Evolutionary conservation across 1,140 invertebrate genomes (phyloP).

Genomic region (Telenomus remus): DNA sequence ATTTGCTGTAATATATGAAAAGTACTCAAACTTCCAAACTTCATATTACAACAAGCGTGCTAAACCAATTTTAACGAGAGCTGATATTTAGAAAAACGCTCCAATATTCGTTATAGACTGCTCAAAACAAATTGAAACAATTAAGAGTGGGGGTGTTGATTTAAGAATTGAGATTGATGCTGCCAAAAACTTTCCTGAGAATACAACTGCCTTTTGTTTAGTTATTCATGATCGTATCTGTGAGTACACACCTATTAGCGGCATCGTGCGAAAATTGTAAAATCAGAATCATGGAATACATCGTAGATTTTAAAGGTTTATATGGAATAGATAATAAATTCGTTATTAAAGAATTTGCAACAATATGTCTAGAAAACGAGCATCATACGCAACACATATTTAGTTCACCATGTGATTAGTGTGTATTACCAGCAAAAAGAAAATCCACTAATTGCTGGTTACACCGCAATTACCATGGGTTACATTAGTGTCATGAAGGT

Average conservation of each 20-base stretch:
- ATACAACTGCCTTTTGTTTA: slow-evolving; percentile 1
- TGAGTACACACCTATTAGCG: slow-evolving; percentile 1
- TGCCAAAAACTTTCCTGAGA: background rate
- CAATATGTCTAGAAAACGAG: background rate
- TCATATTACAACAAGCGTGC: slow-evolving; percentile 58
- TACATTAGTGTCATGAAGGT: background rate
- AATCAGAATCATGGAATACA: background rate
- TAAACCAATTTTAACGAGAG: background rate
- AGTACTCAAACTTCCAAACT: slow-evolving; percentile 59
- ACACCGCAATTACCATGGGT: background rate
- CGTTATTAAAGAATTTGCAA: slow-evolving; percentile 4
- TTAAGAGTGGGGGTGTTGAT: background rate
- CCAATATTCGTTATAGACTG: slow-evolving; percentile 8
- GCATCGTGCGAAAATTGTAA: slow-evolving; percentile 1
- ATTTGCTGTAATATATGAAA: slow-evolving; percentile 59
- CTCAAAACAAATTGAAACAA: slow-evolving; percentile 6
- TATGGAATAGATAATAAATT: background rate
- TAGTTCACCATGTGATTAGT: background rate
- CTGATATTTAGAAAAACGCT: background rate
- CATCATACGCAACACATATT: background rate
- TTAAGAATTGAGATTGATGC: slow-evolving; percentile 3
- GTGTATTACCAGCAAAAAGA: background rate
- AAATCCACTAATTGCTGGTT: slow-evolving; percentile 1
- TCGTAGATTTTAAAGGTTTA: slow-evolving; percentile 2
- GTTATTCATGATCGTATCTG: background rate